A percentile compares a stretch with the other conserved stretches of the same genome.
Evolutionary conservation across 2,113 vertebrate genomes (phyloP).

Genomic region (Thinocorus orbignyianus): DNA sequence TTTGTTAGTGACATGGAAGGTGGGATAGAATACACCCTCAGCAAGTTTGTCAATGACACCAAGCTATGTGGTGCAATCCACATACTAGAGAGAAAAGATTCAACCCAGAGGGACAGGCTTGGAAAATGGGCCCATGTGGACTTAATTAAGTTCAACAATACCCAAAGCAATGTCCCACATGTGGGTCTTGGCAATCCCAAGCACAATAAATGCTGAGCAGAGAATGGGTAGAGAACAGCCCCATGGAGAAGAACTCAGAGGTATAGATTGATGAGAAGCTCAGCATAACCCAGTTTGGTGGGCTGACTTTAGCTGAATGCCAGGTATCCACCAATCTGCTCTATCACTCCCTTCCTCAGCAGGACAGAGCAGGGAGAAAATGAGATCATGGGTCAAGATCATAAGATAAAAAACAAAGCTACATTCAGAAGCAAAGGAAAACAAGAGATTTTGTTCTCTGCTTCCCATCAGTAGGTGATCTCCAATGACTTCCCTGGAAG

Average conservation of each 20-base stretch:
- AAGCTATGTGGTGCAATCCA: background rate
- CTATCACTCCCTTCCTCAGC: background rate
- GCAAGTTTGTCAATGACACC: background rate
- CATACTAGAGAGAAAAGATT: background rate
- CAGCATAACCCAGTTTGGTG: background rate
- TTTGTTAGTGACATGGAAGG: background rate
- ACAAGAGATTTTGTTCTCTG: background rate
- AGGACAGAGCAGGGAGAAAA: background rate
- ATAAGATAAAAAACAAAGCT: background rate
- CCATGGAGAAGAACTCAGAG: background rate
- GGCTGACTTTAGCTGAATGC: background rate
- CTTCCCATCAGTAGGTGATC: background rate
- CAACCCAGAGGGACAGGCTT: background rate
- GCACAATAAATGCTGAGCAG: background rate
- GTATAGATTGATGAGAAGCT: background rate
- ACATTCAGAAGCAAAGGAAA: background rate
- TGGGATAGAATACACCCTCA: background rate
- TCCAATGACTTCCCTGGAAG: background rate
- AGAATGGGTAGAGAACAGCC: background rate
- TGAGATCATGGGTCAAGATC: background rate
- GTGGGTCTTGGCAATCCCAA: background rate
- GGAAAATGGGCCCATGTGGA: background rate
- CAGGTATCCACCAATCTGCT: background rate
- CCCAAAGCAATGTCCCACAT: background rate
- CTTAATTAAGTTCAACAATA: background rate